Base-by-base conservation (phyloP, 2,113 vertebrate genomes). In the Cyphomyrus discorhynchus region DNA sequence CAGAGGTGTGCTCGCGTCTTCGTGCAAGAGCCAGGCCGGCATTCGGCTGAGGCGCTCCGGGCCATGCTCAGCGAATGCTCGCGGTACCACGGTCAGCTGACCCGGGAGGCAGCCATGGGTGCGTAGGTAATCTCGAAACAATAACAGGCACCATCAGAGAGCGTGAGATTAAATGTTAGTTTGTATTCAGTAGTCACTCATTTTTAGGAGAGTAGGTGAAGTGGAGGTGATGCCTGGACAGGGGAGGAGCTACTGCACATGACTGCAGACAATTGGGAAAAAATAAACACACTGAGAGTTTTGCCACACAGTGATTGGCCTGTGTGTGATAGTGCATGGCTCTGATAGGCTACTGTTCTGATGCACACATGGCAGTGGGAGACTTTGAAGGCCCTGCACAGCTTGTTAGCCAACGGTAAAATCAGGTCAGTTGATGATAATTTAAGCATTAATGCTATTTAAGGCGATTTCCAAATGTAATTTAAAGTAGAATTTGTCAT, bases 81-180 rank as follows among this genome's bases (percentile, higher is more conserved):
- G 3, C 97, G 95, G 53, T 98, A 99, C 91, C 98, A 99, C 0
- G 91, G 96, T 19, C 97, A 97, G 92, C 96, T 99, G 91, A 99
- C 98, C 24, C 98, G 91, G 90, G 98, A 99, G 92, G 98, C 98
- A 53, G 98, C 98, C 0, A 98, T 99, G 98, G 98, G 98, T 99
- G 62, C 94, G 96, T 92, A 21, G 62, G n/a, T 66, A 9, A 66
- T 27, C n/a, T 27, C 62, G 2, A 27, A n/a, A 66, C 8, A 66
- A 1, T 66, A 66, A 66, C 58, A 11, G 58, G n/a, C 24, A n/a
- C 58, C n/a, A 27, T 66, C 58, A 3, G 8, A 66, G 58, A 66
- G 58, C 24, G n/a, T 66, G 8, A 66, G 58, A 66, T 10, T 66
- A 27, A 66, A 66, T 21, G n/a, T 27, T 4, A 27, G 24, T 62